Evolutionary conservation across 2,888 invertebrate genomes (phyloP).

Genomic region (Tanypteryx hageni): DNA sequence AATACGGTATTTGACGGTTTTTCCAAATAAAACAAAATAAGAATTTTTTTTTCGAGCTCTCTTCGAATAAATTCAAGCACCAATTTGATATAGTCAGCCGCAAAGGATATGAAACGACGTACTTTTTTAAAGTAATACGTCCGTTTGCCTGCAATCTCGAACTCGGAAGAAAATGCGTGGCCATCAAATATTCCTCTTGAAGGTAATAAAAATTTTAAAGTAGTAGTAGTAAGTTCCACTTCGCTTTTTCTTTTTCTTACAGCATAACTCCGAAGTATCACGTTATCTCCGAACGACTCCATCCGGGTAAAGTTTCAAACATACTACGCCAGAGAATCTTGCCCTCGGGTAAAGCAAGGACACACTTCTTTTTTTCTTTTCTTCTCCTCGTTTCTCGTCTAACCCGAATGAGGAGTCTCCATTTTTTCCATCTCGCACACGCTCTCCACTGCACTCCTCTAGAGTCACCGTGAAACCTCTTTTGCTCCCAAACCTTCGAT

Average conservation of each 20-base stretch:
- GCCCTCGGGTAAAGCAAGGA: constrained; percentile 10
- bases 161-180: background rate
- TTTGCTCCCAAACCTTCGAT: no score
- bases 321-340: background rate
- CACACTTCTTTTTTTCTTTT: background rate
- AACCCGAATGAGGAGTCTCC: no score
- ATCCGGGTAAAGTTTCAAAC: constrained; percentile 34
- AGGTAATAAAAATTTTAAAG: background rate
- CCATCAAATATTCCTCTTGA: constrained; percentile 33
- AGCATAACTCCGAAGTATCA: background rate
- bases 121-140: background rate
- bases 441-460: no score
- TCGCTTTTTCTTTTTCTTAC: background rate
- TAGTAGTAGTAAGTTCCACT: constrained; percentile 34
- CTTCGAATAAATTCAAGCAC: no score
- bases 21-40: no score
- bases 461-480: no score
- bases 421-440: no score
- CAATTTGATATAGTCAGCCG: no score
- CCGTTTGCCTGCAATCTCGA: constrained; percentile 22
- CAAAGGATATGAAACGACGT: no score
- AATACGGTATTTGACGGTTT: no score
- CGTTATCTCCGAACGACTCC: constrained; percentile 29
- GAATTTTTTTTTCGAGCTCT: no score
- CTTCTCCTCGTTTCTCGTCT: no score